Percentiles rank a stretch among this genome's conserved stretches.
These are phyloP conservation scores for Agapostemon virescens DNA, from an alignment of 2,888 invertebrate species.

Conservation along the genomic window DNA sequence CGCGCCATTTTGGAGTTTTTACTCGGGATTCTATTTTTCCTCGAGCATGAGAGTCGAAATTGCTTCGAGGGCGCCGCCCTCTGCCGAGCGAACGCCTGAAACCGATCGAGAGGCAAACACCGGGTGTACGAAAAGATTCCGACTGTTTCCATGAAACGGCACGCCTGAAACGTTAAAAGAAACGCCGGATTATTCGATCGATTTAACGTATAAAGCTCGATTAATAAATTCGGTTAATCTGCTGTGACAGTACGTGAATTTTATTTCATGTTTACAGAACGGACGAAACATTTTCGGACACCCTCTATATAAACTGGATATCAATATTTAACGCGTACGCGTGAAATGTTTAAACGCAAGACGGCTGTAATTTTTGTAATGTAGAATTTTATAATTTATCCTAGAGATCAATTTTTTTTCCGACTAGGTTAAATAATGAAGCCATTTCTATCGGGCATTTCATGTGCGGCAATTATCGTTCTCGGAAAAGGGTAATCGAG, in stretches of 20 bases:
- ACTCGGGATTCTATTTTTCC: conserved; percentile 70
- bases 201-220: neutral
- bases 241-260: neutral
- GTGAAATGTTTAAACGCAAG: neutral
- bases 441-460: neutral
- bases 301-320: neutral
- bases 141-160: neutral
- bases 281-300: neutral
- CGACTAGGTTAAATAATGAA: neutral
- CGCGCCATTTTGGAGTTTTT: conserved; percentile 80
- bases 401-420: neutral
- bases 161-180: neutral
- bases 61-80: conserved; percentile 28
- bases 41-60: conserved; percentile 46
- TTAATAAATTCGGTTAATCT: neutral
- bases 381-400: neutral
- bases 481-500: neutral
- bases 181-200: neutral
- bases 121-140: neutral
- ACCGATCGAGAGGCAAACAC: conserved; percentile 5
- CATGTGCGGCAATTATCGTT: neutral
- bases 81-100: conserved; percentile 29
- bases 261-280: neutral
- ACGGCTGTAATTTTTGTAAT: neutral
- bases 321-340: neutral